Conservation (phyloP, 2,113 vertebrate species). For the Cnemophilus loriae region DNA sequence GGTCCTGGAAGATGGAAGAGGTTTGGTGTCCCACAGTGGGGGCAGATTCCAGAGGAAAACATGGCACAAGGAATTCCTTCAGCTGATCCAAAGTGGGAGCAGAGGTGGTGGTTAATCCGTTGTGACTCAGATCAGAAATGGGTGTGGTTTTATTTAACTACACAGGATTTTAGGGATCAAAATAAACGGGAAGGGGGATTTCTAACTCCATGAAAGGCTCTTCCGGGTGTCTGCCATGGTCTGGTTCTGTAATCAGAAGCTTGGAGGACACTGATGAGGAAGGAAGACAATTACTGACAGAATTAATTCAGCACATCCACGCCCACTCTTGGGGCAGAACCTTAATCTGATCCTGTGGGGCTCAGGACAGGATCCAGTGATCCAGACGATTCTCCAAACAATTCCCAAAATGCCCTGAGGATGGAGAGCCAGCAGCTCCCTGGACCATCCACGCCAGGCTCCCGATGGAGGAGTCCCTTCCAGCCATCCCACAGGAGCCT, state of each 20-base stretch:
- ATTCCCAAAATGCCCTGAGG: neutral
- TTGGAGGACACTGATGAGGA: neutral
- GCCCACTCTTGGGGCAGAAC: accelerated
- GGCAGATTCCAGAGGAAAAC: neutral
- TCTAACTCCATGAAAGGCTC: neutral
- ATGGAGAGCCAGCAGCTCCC: neutral
- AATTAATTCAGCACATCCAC: neutral
- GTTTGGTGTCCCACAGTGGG: neutral
- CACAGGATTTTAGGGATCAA: neutral
- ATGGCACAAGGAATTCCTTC: neutral
- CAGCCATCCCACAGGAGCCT: accelerated
- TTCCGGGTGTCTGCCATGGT: accelerated
- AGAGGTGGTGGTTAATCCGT: neutral
- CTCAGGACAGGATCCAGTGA: neutral
- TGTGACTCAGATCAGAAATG: accelerated
- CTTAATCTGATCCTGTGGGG: neutral
- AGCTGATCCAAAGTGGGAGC: neutral
- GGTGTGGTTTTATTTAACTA: neutral
- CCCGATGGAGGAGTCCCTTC: accelerated
- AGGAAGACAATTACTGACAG: neutral
- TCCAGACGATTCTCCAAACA: accelerated
- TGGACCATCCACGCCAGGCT: neutral
- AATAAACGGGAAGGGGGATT: too few relatives aligned
- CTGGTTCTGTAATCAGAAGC: neutral
- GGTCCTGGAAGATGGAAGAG: neutral